Conservation (phyloP, 1,140 invertebrate genomes). For the Conopomorpha cramerella region DNA sequence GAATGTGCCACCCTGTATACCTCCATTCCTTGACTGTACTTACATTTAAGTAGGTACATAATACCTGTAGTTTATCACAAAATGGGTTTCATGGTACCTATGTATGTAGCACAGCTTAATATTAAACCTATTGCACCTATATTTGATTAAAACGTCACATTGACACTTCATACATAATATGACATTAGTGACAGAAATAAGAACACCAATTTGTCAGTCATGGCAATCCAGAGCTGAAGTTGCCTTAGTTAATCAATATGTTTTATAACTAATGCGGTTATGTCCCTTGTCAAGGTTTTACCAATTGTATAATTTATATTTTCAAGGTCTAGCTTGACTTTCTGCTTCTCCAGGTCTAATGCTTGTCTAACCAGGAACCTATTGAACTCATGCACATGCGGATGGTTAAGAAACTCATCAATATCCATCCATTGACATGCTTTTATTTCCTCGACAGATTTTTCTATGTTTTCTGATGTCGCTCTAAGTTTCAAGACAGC, state of each 20-base stretch:
- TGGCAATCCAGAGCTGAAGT: not conserved
- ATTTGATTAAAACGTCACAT: no score
- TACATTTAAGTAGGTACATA: no score
- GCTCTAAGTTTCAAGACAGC: constrained; percentile 76
- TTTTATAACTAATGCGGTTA: constrained; percentile 29
- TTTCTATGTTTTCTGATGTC: constrained; percentile 64
- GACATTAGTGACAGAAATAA: no score
- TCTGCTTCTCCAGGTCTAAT: constrained; percentile 66
- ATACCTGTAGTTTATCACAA: no score
- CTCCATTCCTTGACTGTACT: no score
- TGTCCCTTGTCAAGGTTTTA: constrained; percentile 20
- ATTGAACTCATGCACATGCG: constrained; percentile 76
- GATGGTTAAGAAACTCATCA: constrained; percentile 73
- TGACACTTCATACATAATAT: no score
- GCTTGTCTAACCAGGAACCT: constrained; percentile 69
- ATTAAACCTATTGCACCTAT: no score
- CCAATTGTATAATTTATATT: constrained; percentile 20
- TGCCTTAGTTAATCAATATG: constrained; percentile 8
- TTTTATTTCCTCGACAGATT: constrained; percentile 76
- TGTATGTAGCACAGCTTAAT: no score
- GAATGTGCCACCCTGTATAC: no score
- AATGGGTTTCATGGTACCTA: no score
- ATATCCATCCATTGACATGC: constrained; percentile 85
- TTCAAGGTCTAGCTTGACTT: constrained; percentile 59
- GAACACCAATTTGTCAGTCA: not conserved